Evolutionary conservation across 2,113 vertebrate genomes (phyloP).

Genomic region (Salvelinus alpinus): DNA sequence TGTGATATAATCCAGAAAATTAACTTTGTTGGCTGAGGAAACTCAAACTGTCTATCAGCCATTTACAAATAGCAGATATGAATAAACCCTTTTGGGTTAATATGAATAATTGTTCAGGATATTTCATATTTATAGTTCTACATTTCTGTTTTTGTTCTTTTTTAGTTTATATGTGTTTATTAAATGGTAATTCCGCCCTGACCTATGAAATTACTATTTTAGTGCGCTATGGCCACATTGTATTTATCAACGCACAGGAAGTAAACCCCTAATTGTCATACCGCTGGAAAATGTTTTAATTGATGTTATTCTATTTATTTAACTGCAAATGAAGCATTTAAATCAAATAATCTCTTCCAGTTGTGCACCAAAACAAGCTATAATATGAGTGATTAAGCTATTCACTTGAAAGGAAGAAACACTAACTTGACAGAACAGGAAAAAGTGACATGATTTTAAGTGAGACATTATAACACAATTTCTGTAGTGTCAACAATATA

Average conservation of each 20-base stretch:
- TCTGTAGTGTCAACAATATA: background rate
- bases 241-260: conserved; percentile 23
- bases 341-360: conserved; percentile 69
- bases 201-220: background rate
- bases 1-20: too few relatives aligned
- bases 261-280: conserved; percentile 34
- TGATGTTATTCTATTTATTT: conserved; percentile 62
- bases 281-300: conserved; percentile 42
- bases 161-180: too few relatives aligned
- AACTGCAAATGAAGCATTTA: conserved; percentile 64
- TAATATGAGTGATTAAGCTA: conserved; percentile 58
- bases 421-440: conserved; percentile 17
- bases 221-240: conserved; percentile 3
- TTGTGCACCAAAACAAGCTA: conserved; percentile 46
- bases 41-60: too few relatives aligned
- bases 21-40: too few relatives aligned
- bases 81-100: background rate
- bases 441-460: background rate
- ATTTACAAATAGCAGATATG: too few relatives aligned
- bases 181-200: background rate
- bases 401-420: conserved; percentile 45
- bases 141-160: too few relatives aligned
- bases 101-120: background rate
- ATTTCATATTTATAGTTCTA: background rate
- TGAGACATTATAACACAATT: background rate